A percentile compares a stretch with the other conserved stretches of the same genome.
phyloP scores from a whole-genome alignment of 2,797 vertebrate species.

The Scleropages formosus region DNA sequence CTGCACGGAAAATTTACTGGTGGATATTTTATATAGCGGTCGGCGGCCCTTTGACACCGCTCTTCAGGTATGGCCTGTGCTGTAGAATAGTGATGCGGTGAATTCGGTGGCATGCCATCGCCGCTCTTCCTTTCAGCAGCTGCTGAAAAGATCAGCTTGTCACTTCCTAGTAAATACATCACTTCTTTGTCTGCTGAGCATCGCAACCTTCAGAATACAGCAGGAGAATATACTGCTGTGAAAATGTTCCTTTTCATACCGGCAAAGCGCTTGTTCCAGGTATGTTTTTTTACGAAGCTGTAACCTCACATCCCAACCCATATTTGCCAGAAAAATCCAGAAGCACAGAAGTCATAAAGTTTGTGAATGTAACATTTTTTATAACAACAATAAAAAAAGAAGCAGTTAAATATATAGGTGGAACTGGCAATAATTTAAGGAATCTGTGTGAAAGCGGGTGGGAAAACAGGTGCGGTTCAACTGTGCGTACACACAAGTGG shows the following conservation, averaged over 20 bases:
- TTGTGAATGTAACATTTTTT: neutral
- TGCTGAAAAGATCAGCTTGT: neutral
- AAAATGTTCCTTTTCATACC: neutral
- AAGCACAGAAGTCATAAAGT: neutral
- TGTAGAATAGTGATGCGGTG: neutral
- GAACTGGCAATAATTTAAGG: slow-evolving; percentile 19
- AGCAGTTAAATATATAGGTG: neutral
- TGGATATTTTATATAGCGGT: too few species aligned
- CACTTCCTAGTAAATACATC: neutral
- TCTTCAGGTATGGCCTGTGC: neutral
- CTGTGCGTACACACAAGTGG: neutral
- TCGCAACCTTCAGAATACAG: neutral
- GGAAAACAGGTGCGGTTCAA: slow-evolving; percentile 1
- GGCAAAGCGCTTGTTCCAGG: neutral
- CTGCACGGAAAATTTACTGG: too few species aligned
- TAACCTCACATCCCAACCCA: too few species aligned
- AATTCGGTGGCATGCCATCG: neutral
- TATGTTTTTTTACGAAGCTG: too few species aligned
- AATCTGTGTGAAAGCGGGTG: neutral
- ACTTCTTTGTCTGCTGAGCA: neutral
- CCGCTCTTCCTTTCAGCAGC: neutral
- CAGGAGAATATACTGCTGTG: neutral
- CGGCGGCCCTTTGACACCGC: neutral
- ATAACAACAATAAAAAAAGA: neutral
- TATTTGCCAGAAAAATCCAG: too few species aligned